Evolutionary conservation across 2,113 vertebrate species (phyloP), one percentile per base, ranked within the genome.

Genomic region (Xyrauchen texanus): DNA sequence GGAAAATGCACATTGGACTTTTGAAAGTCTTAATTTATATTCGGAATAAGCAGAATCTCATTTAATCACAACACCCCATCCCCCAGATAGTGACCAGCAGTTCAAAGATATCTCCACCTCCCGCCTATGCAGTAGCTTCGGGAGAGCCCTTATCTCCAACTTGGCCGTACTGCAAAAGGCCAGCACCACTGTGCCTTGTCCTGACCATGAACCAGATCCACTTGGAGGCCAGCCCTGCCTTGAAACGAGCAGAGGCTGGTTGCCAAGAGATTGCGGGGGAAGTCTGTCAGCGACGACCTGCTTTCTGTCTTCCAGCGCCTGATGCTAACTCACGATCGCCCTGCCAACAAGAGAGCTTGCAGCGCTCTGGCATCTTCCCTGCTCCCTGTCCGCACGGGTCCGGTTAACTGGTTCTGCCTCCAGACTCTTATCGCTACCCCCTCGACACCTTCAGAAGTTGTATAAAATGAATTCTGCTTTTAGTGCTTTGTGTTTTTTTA

Each of bases 221-320:
- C 53, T 75, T 73, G 70, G 65, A 75, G 80, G 83, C 85, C 84
- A 63, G 87, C 78, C 87, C 88, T 85, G 8, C 67, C 87, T 80
- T 73, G 80, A 84, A 86, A 83, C 69, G 64, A 89, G 84, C 82
- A 80, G 81, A 70, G 86, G 88, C 86, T 79, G 84, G 86, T 86
- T 86, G 88, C 84, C 86, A 83, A 91, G 88, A 87, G 91, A 88
- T 88, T 88, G 87, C 67, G 82, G 82, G 83, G 89, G 91, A 86
- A 87, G 71, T 8, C 46, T 88, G 83, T 86, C 83, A 85, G 72
- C 10, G 4, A 90, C 81, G 89, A 88, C 83, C 84, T 90, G 85
- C 88, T 88, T 89, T 83, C 84, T 89, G 85, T 90, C 86, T 21
- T 78, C 71, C 75, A 61, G 75, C 51, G 57, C 55, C 73, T 65